Percentiles rank a stretch among this genome's conserved stretches.
Evolutionary conservation across 1,140 invertebrate genomes (phyloP).

Genomic region (Trachymyrmex septentrionalis): DNA sequence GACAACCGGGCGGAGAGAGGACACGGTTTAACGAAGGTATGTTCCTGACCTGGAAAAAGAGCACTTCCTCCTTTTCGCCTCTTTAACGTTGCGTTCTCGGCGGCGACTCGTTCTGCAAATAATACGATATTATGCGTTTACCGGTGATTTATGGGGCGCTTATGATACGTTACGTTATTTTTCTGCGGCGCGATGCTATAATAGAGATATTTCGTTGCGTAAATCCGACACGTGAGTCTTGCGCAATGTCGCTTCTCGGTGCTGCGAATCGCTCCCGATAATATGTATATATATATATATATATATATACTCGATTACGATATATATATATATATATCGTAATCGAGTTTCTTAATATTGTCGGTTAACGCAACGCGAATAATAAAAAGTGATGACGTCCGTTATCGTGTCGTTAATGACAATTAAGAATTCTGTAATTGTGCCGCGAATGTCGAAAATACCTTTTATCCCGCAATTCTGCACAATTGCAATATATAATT

Average conservation of each 20-base stretch:
- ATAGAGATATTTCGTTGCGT: slow-evolving; percentile 63
- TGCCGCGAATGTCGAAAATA: background rate
- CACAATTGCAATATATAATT: background rate
- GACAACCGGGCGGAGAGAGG: background rate
- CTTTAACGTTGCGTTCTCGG: background rate
- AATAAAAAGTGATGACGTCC: slow-evolving; percentile 1
- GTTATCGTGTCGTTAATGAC: slow-evolving; percentile 11
- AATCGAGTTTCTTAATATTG: slow-evolving; percentile 38
- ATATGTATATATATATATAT: background rate
- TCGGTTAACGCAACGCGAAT: slow-evolving; percentile 8
- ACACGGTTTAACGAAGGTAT: slow-evolving; percentile 27
- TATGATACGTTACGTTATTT: slow-evolving; percentile 55
- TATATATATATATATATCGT: background rate
- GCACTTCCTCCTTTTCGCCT: slow-evolving; percentile 58
- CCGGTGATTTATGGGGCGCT: slow-evolving; percentile 45
- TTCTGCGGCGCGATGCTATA: slow-evolving; percentile 12
- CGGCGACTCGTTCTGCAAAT: slow-evolving; percentile 61
- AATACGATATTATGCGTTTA: slow-evolving; percentile 59
- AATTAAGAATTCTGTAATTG: slow-evolving; percentile 1
- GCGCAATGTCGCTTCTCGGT: slow-evolving; percentile 31
- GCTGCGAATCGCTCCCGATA: slow-evolving; percentile 16
- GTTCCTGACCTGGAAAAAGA: slow-evolving; percentile 74
- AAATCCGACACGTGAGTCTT: slow-evolving; percentile 23
- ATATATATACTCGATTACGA: too few species aligned
- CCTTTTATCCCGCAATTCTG: background rate